A percentile compares a stretch with the other conserved stretches of the same genome.
Conservation (phyloP, 2,113 vertebrate genomes). For the Apteryx owenii region DNA sequence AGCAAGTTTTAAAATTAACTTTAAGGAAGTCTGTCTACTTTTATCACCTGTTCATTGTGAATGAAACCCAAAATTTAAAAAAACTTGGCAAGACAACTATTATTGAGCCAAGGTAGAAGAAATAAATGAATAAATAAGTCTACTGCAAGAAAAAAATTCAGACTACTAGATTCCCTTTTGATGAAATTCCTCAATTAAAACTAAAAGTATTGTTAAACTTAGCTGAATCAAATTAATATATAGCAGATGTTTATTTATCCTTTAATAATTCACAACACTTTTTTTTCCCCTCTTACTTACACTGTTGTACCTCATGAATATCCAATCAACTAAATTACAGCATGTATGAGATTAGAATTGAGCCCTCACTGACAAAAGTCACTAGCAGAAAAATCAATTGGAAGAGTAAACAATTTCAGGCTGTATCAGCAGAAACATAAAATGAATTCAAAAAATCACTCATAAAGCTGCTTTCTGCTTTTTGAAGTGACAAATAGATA, state of each 20-base stretch:
- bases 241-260: constrained; percentile 1
- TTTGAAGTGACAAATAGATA: neutral
- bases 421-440: neutral
- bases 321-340: neutral
- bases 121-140: neutral
- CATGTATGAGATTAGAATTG: neutral
- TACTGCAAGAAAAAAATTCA: neutral
- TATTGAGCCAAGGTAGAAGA: neutral
- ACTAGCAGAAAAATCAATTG: neutral
- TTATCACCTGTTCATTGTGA: neutral
- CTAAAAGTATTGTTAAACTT: neutral
- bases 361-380: neutral
- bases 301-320: constrained; percentile 6
- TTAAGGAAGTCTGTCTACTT: neutral
- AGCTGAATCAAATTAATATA: neutral
- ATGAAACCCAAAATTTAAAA: neutral
- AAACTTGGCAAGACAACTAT: neutral
- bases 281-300: neutral
- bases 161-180: neutral
- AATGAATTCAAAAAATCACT: neutral
- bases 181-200: neutral
- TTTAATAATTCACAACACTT: constrained; percentile 32
- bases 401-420: neutral
- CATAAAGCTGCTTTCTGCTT: neutral
- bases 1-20: neutral